These are phyloP conservation scores for Mormyrus lacerda DNA, from an alignment of 2,113 vertebrate species.

Conservation along the genomic window DNA sequence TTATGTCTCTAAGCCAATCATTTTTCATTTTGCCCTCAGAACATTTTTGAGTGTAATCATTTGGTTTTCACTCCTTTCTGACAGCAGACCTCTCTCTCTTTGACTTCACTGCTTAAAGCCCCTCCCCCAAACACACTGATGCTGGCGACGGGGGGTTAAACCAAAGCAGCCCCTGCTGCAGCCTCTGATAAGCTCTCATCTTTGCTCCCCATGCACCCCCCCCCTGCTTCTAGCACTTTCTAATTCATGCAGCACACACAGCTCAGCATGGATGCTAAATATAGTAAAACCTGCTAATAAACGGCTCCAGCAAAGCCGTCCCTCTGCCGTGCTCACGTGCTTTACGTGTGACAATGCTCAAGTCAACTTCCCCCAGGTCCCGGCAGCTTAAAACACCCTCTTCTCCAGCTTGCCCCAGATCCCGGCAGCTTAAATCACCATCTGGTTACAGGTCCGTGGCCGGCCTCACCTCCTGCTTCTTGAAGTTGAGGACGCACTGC, in stretches of 20 bases:
- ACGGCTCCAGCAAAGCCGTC: background rate
- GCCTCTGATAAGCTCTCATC: background rate
- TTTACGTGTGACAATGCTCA: background rate
- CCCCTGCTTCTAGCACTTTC: background rate
- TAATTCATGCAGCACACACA: background rate
- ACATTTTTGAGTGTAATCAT: background rate
- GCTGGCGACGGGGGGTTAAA: background rate
- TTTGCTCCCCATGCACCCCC: background rate
- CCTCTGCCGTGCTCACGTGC: background rate
- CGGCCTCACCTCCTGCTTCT: background rate
- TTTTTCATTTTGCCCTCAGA: too few species aligned
- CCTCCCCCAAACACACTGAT: background rate
- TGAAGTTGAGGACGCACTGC: background rate
- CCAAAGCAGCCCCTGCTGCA: background rate
- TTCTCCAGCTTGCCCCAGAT: background rate
- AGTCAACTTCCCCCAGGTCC: background rate
- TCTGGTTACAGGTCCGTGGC: background rate
- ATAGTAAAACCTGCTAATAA: background rate
- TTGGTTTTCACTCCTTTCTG: background rate
- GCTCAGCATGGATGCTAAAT: background rate
- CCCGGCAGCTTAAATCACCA: background rate
- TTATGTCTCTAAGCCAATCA: too few species aligned
- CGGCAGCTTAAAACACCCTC: background rate
- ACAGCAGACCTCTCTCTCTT: background rate
- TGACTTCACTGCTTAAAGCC: background rate